A percentile compares a stretch with the other conserved stretches of the same genome.
Evolutionary conservation across 2,888 invertebrate species (phyloP).

Genomic region (Celastrina argiolus): DNA sequence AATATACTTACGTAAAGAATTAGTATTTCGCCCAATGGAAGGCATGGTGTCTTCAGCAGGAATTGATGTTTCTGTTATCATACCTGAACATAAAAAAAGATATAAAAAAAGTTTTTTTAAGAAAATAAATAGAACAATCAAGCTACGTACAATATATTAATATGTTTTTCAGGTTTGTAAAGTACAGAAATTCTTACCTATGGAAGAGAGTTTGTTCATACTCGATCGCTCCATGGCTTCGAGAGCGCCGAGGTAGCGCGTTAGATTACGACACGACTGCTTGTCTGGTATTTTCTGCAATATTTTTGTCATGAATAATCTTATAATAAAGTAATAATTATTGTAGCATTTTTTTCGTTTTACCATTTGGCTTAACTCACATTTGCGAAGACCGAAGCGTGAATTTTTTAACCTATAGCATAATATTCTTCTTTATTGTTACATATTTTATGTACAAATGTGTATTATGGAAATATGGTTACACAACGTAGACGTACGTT

Average conservation of each 20-base stretch:
- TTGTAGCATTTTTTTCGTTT: too few relatives aligned
- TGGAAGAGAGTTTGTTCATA: conserved; percentile 60
- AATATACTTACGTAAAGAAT: conserved; percentile 58
- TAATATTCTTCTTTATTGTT: too few relatives aligned
- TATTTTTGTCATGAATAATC: not conserved
- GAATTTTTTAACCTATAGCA: too few relatives aligned
- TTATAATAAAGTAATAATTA: too few relatives aligned
- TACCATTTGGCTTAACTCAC: too few relatives aligned
- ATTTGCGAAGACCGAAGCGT: too few relatives aligned
- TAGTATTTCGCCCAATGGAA: conserved; percentile 50
- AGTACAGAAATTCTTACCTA: conserved; percentile 42
- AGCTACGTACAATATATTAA: too few relatives aligned
- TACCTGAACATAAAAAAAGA: conserved; percentile 38
- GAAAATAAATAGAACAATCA: too few relatives aligned
- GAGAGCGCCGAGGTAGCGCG: conserved; percentile 62
- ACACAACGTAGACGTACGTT: too few relatives aligned
- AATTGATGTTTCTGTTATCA: conserved; percentile 54
- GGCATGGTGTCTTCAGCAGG: conserved; percentile 55
- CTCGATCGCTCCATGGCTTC: conserved; percentile 60
- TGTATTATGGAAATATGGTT: too few relatives aligned
- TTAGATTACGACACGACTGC: conserved; percentile 62
- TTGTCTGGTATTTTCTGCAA: conserved; percentile 69
- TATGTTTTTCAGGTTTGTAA: too few relatives aligned
- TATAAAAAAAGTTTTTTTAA: not conserved
- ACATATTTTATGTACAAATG: too few relatives aligned